Base-by-base conservation (phyloP, 1,140 invertebrate genomes). In the Lepidurus couesii region DNA sequence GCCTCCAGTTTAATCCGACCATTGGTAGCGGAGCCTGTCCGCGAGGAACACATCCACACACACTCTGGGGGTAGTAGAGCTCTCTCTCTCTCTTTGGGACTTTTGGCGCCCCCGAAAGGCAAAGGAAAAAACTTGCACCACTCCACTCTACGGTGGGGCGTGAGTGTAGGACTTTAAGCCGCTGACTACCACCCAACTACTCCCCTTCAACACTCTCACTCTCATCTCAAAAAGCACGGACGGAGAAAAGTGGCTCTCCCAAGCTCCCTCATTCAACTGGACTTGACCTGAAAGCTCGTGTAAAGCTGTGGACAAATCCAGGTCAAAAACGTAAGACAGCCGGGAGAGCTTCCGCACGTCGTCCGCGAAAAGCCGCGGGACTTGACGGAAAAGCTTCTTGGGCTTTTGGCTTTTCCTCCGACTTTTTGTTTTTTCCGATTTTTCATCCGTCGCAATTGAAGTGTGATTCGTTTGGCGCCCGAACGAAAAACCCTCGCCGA, bases 251-350 rank as follows among this genome's bases (percentile, higher is more conserved):
- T 65, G 53, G 53, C 53, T 65, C 53, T 65, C 53, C 16, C 16
- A 65, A 65, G 16, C 53, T 65, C 53, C 53, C 53, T 65, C 53
- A 65, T 65, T 65, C 53, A 65, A 65, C 53, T 65, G 53, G 53
- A 65, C 53, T 65, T 65, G 53, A 65, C 53, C 53, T 65, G 53
- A 65, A 65, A 65, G 53, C 53, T 65, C 53, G 53, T 65, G 53
- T 65, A 65, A 65, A 65, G 53, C 53, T 65, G 53, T 65, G 53
- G 53, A 65, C 53, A 65, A 65, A 65, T 65, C 53, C 53, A 7
- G 53, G 53, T 65, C 53, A 65, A 65, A 65, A 65, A 65, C 53
- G 53, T 65, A 65, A 65, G 53, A 65, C 53, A 65, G 53, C 53
- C 21, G 16, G 16, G 21, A 65, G 53, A 65, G 53, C 53, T 65